A percentile compares a stretch with the other conserved stretches of the same genome.
Evolutionary conservation across 2,888 invertebrate genomes (phyloP).

Genomic region (Cyclophora punctaria): DNA sequence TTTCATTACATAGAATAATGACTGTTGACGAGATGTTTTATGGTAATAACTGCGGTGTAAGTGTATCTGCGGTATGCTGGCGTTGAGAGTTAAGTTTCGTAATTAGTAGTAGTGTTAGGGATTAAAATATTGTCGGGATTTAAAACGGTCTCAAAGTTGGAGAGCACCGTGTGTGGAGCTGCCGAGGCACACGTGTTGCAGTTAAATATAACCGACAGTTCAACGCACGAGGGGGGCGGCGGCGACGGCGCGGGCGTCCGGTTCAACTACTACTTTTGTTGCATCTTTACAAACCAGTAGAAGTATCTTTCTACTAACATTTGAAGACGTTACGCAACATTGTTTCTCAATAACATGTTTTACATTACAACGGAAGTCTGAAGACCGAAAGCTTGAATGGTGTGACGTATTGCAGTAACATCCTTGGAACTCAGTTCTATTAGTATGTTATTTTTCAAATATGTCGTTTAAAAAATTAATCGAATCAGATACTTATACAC

Average conservation of each 20-base stretch:
- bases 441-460: too few relatives aligned
- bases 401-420: too few relatives aligned
- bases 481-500: too few relatives aligned
- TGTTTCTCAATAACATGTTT: background rate
- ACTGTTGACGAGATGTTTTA: background rate
- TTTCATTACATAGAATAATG: constrained; percentile 8
- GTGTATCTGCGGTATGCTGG: too few relatives aligned
- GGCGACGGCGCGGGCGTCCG: constrained; percentile 33
- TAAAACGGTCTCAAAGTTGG: constrained; percentile 45
- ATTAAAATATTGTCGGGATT: constrained; percentile 29
- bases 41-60: too few relatives aligned
- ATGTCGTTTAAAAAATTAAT: too few relatives aligned
- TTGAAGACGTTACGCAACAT: background rate
- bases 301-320: background rate
- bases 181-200: constrained; percentile 59
- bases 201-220: constrained; percentile 72
- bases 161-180: constrained; percentile 46
- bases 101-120: constrained; percentile 4
- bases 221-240: constrained; percentile 62
- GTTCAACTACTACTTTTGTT: constrained; percentile 7
- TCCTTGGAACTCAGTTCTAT: too few relatives aligned
- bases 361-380: too few relatives aligned
- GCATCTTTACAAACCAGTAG: constrained; percentile 3
- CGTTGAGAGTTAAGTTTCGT: background rate
- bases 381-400: too few relatives aligned